phyloP scores from a whole-genome alignment of 2,113 vertebrate species.

The Daphoenositta chrysoptera region DNA sequence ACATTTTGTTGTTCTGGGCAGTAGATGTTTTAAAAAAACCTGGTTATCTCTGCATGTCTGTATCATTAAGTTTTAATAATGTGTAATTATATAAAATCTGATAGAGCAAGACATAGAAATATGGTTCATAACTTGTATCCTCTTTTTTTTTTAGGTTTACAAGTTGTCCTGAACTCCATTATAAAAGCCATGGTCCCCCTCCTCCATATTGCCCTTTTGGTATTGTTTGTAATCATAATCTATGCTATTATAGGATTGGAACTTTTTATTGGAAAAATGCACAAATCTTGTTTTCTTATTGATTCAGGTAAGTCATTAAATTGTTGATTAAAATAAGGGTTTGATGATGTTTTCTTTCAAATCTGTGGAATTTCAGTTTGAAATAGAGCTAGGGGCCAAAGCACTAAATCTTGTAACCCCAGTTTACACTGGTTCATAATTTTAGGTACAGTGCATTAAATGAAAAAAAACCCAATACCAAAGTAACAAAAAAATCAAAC shows the following conservation, averaged over 20 bases:
- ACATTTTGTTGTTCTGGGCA: not conserved
- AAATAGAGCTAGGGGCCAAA: not conserved
- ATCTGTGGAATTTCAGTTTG: not conserved
- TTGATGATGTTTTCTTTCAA: not conserved
- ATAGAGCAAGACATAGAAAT: not conserved
- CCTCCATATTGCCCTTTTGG: slow-evolving; percentile 98
- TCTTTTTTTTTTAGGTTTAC: slow-evolving; percentile 86
- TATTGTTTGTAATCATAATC: slow-evolving; percentile 99
- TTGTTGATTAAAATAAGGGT: not conserved
- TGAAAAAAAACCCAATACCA: not conserved
- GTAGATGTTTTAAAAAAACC: not conserved
- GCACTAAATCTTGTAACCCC: not conserved
- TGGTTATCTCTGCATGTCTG: not conserved
- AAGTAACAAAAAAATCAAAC: not conserved
- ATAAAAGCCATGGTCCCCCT: slow-evolving; percentile 99
- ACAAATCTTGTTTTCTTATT: slow-evolving; percentile 90
- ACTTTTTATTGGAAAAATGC: slow-evolving; percentile 99
- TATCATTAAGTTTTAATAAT: not conserved
- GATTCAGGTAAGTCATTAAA: slow-evolving; percentile 80
- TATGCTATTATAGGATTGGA: slow-evolving; percentile 99
- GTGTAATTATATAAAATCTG: not conserved
- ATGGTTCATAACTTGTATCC: not conserved
- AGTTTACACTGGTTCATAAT: not conserved
- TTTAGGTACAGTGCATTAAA: not conserved
- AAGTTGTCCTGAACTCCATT: slow-evolving; percentile 99